These are phyloP conservation scores for Ursus arctos DNA, from an alignment of 2,113 vertebrate genomes.

Conservation along the genomic window DNA sequence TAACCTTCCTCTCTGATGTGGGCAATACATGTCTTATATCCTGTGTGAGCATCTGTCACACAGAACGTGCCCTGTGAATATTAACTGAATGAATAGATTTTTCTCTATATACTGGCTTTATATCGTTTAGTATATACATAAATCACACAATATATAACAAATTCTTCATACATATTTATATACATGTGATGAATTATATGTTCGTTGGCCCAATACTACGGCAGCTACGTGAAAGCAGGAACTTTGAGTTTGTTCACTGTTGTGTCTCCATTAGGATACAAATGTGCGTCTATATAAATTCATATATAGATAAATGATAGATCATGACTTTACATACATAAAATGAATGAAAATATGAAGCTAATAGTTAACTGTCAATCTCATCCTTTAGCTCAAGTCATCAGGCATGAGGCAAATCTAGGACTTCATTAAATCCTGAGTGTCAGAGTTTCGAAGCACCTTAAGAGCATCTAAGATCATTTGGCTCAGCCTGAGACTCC, in stretches of 20 bases:
- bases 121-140: background rate
- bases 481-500: background rate
- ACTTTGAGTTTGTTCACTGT: background rate
- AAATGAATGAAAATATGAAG: background rate
- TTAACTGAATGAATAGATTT: background rate
- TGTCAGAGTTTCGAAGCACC: background rate
- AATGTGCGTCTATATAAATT: background rate
- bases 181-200: background rate
- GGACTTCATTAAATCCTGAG: background rate
- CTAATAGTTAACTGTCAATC: background rate
- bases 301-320: background rate
- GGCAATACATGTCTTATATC: no score
- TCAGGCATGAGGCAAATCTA: background rate
- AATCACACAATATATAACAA: background rate
- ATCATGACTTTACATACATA: background rate
- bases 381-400: background rate
- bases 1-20: background rate
- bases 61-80: background rate
- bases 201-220: fast-evolving
- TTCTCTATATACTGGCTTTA: background rate
- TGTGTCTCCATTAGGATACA: background rate
- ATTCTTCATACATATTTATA: background rate
- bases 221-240: background rate
- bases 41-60: background rate
- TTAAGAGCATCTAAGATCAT: background rate